Evolutionary conservation across 2,797 vertebrate genomes (phyloP), one percentile per base, ranked within the genome.

Genomic region (Gymnodraco acuticeps): DNA sequence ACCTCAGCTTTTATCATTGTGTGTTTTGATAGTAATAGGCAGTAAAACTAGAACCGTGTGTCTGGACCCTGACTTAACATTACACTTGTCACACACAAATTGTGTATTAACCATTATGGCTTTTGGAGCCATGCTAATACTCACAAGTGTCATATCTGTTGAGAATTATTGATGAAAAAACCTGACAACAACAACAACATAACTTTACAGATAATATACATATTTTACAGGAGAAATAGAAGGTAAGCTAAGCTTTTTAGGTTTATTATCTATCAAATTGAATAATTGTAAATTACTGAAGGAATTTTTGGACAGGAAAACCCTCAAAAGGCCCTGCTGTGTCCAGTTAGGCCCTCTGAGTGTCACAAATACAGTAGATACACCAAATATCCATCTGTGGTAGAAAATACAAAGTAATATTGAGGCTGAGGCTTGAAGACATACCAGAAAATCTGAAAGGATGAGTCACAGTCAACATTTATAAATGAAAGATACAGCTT

Each of bases 1-100:
- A 95, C 78, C 93, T 92, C 77, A 69, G 70, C 59, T 78, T 93
- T 92, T 92, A 93, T 89, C 80, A 9, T 60, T 73, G 81, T 86
- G 75, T 87, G 75, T 91, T 93, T 89, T 87, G 88, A 89, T 88
- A 86, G 87, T 91, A 90, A 89, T 60, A 63, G 83, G 83, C 85
- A 78, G 75, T 93, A 92, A 91, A 94, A 87, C 60, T 55, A 61
- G 64, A 69, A 41, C 47, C 1, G 1, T 48, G 67, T 71, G 80
- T 89, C 87, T 90, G 83, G 61, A 87, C 83, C 50, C 87, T 90
- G 85, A 89, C 86, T 90, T 92, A 81, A 92, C 74, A 73, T 78
- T 81, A 79, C 62, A 63, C 55, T 71, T 67, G 71, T 84, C 70
- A 67, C 64, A 63, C 65, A 74, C 11, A 13, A 68, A 64, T 42